phyloP scores from a whole-genome alignment of 2,888 invertebrate genomes.

The Idaea aversata region DNA sequence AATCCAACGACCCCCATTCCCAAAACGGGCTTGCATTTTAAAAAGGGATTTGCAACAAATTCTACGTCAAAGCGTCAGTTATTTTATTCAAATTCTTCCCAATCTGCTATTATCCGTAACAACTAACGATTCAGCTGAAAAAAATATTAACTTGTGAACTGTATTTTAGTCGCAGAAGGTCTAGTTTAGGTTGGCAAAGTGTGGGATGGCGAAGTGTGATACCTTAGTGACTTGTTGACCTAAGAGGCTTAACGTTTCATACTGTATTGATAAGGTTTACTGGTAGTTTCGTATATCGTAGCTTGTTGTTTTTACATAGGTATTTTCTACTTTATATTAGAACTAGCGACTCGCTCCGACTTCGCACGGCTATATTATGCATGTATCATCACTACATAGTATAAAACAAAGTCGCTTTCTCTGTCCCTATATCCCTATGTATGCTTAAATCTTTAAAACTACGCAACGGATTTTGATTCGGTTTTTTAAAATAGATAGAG shows the following conservation, averaged over 20 bases:
- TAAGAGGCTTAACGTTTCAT: neutral
- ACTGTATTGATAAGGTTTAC: neutral
- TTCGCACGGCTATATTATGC: no score
- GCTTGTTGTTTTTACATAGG: neutral
- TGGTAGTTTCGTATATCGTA: no score
- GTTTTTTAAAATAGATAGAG: no score
- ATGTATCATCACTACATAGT: no score
- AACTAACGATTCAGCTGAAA: neutral
- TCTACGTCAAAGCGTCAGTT: neutral
- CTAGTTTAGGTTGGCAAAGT: neutral
- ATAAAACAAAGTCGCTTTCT: no score
- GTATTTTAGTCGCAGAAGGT: neutral
- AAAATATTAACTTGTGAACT: neutral
- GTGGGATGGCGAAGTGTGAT: neutral
- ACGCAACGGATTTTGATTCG: no score
- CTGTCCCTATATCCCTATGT: no score
- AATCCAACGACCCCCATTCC: neutral
- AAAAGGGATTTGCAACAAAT: neutral
- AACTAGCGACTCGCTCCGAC: no score
- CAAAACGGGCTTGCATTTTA: neutral
- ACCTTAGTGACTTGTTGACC: neutral
- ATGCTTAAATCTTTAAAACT: no score
- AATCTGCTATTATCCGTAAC: neutral
- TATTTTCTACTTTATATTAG: neutral
- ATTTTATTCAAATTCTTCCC: neutral